Evolutionary conservation across 2,888 invertebrate species (phyloP).

Genomic region (Protodeltote pygarga): DNA sequence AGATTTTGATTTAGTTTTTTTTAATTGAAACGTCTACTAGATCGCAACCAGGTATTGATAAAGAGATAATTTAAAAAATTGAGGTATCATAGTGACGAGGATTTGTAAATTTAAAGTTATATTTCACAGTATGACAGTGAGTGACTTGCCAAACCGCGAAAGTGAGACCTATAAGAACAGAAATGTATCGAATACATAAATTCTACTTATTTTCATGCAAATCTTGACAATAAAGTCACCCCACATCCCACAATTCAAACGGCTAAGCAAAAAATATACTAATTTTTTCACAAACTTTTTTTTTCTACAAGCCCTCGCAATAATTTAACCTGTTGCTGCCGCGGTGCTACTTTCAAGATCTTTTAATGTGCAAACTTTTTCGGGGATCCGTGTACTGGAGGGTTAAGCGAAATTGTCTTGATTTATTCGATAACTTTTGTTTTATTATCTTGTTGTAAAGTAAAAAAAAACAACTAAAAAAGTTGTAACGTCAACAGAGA

Average conservation of each 20-base stretch:
- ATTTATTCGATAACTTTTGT: conserved; percentile 37
- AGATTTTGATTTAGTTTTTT: too few species aligned
- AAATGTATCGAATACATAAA: neutral
- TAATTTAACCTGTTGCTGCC: conserved; percentile 47
- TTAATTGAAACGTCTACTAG: too few species aligned
- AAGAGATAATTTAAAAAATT: too few species aligned
- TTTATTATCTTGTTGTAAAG: conserved; percentile 34
- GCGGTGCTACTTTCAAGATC: too few species aligned
- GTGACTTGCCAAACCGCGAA: too few species aligned
- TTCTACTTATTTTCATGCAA: conserved; percentile 9
- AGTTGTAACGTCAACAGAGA: conserved; percentile 31
- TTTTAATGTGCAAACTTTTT: conserved; percentile 41
- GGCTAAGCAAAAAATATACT: conserved; percentile 1
- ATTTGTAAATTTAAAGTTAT: too few species aligned
- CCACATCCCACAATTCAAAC: conserved; percentile 13
- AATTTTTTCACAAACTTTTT: conserved; percentile 6
- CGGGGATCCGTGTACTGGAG: conserved; percentile 32
- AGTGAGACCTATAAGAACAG: too few species aligned
- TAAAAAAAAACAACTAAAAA: conserved; percentile 22
- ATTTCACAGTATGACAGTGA: too few species aligned
- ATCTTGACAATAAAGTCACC: conserved; percentile 7
- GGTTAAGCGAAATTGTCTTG: conserved; percentile 16
- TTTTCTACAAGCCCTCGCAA: conserved; percentile 3
- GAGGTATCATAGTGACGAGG: too few species aligned
- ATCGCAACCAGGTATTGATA: too few species aligned